These are phyloP conservation scores for Pandemis corylana DNA, from an alignment of 2,888 invertebrate species.

Conservation along the genomic window DNA sequence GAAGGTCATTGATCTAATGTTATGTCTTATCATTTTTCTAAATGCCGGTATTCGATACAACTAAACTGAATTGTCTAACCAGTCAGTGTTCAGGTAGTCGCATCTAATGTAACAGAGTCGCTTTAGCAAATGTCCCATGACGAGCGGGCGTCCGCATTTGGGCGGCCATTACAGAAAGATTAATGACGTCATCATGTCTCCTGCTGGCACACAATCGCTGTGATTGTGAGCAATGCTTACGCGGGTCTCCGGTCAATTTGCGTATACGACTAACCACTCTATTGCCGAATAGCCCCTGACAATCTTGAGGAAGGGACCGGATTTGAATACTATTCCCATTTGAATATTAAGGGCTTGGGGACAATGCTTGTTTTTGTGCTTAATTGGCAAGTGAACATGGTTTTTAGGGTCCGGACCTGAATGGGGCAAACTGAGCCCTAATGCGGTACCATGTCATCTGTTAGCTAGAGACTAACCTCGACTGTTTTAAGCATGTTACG, in stretches of 20 bases:
- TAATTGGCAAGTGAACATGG: background rate
- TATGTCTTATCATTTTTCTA: background rate
- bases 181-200: conserved; percentile 77
- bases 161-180: conserved; percentile 74
- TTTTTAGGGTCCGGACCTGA: background rate
- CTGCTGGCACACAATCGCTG: conserved; percentile 62
- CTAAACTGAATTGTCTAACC: conserved; percentile 36
- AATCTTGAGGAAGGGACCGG: conserved; percentile 20
- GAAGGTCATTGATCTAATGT: background rate
- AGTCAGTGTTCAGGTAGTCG: conserved; percentile 48
- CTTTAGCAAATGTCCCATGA: conserved; percentile 70
- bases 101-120: conserved; percentile 52
- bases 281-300: conserved; percentile 31
- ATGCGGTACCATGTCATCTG: background rate
- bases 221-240: conserved; percentile 47
- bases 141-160: conserved; percentile 61
- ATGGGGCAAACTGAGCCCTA: background rate
- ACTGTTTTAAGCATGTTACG: no score
- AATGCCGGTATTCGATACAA: background rate
- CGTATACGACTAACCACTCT: conserved; percentile 34
- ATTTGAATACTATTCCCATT: conserved; percentile 25
- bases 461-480: background rate
- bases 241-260: conserved; percentile 40
- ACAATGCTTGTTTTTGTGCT: conserved; percentile 14
- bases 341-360: conserved; percentile 16